Conservation (phyloP, 2,888 invertebrate species). For the Drosophila kuntzei region DNA sequence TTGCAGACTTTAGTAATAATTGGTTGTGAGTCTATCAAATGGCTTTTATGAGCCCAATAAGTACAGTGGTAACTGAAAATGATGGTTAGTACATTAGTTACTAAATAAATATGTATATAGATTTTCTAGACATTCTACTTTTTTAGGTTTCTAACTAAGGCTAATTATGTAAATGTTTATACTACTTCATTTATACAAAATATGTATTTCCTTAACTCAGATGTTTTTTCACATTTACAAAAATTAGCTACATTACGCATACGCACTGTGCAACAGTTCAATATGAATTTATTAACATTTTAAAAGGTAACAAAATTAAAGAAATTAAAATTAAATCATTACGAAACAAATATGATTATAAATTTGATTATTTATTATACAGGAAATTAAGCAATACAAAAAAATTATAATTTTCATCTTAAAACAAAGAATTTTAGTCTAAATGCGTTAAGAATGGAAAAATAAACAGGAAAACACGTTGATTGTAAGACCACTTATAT, state of each 20-base stretch:
- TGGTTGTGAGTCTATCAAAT: not conserved
- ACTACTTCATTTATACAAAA: too few relatives aligned
- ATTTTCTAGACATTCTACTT: too few relatives aligned
- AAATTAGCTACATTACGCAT: constrained; percentile 1
- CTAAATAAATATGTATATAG: too few relatives aligned
- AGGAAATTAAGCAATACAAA: too few relatives aligned
- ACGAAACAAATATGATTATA: not conserved
- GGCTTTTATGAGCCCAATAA: not conserved
- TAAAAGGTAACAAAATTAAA: not conserved
- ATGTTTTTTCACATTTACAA: not conserved
- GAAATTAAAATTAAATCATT: not conserved
- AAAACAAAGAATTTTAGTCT: too few relatives aligned
- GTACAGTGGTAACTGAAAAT: not conserved
- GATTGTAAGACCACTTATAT: not conserved
- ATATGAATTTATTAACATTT: not conserved
- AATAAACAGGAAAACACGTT: too few relatives aligned
- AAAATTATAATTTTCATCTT: too few relatives aligned
- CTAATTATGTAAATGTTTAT: too few relatives aligned
- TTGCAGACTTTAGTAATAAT: not conserved
- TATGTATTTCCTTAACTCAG: too few relatives aligned
- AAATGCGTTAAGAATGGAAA: too few relatives aligned
- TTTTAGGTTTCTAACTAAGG: too few relatives aligned
- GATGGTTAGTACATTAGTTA: not conserved
- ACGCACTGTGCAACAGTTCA: not conserved
- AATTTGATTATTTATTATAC: too few relatives aligned